Base-by-base conservation (phyloP, 2,797 vertebrate species). In the Sciaenops ocellatus region DNA sequence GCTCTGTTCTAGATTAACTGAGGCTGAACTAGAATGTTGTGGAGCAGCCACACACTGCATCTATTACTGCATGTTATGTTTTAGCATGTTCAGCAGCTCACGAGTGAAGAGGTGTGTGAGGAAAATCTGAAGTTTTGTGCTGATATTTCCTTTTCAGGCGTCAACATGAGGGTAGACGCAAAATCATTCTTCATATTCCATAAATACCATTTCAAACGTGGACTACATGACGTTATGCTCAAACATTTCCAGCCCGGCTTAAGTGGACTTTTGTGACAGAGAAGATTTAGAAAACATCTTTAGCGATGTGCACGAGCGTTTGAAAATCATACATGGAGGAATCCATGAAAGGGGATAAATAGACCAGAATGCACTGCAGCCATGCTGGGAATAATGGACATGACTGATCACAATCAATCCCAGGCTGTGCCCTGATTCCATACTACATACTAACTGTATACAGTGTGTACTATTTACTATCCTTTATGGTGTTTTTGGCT, bases 21-120 rank as follows among this genome's bases (percentile, higher is more conserved):
- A 34, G 26, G 59, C 11, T 38, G 18, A 34, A 46, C 12, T 5
- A 1, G 3, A 34, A 34, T 30, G 30, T 30, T 30, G 30, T 30
- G 30, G 30, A 30, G 9, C 0, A 0, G 34, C 56, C 16, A 41
- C 34, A 26, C 2, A 0, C 18, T 17, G 9, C 34, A 12, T 22
- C 1, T 22, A 3, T 34, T 1, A 11, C n/a, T 42, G 48, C 69
- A 1, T 64, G 69, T 75, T 42, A 1, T 64, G 69, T 75, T 42
- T 7, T 9, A 57, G 56, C 74, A 38, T 65, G 85, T 61, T 69
- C 20, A 2, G 55, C 22, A 13, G 30, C 67, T 30, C 30, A 18
- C 6, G 1, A 20, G 59, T 17, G 16, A 38, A 30, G 20, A 48
- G 17, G 26, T 12, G 17, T 28, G 10, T 2, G 38, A 26, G 16